Evolutionary conservation across 2,888 invertebrate species (phyloP), one percentile per base, ranked within the genome.

Genomic region (Hermaeophaga mercurialis): DNA sequence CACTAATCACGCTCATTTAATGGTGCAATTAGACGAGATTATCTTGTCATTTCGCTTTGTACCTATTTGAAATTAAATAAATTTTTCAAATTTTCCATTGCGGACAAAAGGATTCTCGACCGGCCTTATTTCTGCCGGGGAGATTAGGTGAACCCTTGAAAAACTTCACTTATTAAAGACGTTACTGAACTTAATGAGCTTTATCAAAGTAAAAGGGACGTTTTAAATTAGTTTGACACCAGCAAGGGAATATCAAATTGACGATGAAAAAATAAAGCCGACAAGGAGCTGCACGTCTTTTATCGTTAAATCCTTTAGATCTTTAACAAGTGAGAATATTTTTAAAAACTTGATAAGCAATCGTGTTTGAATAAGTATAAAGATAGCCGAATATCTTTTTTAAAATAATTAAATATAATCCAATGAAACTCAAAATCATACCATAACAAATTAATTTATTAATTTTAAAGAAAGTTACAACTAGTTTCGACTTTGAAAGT

Each of bases 1-100:
- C 33, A n/a, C 33, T 47, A 54, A 54, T 54, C 47, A 36, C 41
- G 47, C 39, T 39, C 47, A 43, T 41, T 54, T 47, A 47, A 52
- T 52, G 33, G 43, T 24, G 52, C 39, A 39, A 19, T 52, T 52
- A 43, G 34, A 24, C 33, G 34, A 43, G 22, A 52, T 52, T 44
- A 44, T 44, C 43, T 34, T 43, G 52, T 43, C 52, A 44, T 52
- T 52, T 52, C 28, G 22, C 39, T 48, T 48, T 39, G 38, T 48
- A 39, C 48, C 48, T 48, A 48, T 38, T 48, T 48, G 28, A 48
- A 38, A 48, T 48, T 28, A 34, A 28, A 48, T 48, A 48, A 11
- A 48, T 39, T 48, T 48, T 48, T 38, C 26, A 28, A 48, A 48
- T 48, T 48, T 28, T 38, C 8, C 39, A 39, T 38, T 18, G 14